Evolutionary conservation across 2,888 invertebrate genomes (phyloP).

Genomic region (Cyclophora punctaria): DNA sequence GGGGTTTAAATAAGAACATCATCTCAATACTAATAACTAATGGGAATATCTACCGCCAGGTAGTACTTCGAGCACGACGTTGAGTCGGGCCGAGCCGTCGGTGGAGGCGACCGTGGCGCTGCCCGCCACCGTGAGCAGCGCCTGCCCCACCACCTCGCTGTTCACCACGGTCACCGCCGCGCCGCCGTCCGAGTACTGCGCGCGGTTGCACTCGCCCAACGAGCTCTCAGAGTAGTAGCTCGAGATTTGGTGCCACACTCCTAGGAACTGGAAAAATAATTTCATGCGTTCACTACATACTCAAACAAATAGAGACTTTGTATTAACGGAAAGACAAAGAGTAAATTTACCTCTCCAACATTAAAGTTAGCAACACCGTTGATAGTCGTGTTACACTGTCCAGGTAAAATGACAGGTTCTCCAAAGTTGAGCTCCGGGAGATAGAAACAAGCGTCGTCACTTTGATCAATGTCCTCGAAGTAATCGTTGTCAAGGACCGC

Average conservation of each 20-base stretch:
- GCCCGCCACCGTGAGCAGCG: slow-evolving; percentile 23
- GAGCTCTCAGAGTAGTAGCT: slow-evolving; percentile 40
- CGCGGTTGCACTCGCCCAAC: slow-evolving; percentile 41
- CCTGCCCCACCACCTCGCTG: slow-evolving; percentile 37
- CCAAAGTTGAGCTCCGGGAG: slow-evolving; percentile 34
- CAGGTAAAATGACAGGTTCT: slow-evolving; percentile 35
- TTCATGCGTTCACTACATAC: not conserved
- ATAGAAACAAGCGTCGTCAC: slow-evolving; percentile 42
- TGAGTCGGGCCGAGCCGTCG: slow-evolving; percentile 60
- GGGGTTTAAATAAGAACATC: too few relatives aligned
- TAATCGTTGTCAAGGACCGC: slow-evolving; percentile 35
- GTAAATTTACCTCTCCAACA: slow-evolving; percentile 25
- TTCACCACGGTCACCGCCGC: slow-evolving; percentile 29
- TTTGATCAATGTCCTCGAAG: slow-evolving; percentile 35
- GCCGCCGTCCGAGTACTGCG: slow-evolving; percentile 29
- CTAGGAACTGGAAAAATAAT: slow-evolving; percentile 21
- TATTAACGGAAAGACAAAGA: too few relatives aligned
- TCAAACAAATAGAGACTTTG: not conserved
- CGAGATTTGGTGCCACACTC: slow-evolving; percentile 49
- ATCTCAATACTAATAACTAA: too few relatives aligned
- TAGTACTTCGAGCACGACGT: slow-evolving; percentile 56
- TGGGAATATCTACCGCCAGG: slow-evolving; percentile 23
- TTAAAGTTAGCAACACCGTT: slow-evolving; percentile 35
- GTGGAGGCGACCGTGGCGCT: slow-evolving; percentile 59
- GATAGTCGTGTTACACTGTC: slow-evolving; percentile 42